phyloP scores from a whole-genome alignment of 2,888 invertebrate species.

The Tiliacea citrago region DNA sequence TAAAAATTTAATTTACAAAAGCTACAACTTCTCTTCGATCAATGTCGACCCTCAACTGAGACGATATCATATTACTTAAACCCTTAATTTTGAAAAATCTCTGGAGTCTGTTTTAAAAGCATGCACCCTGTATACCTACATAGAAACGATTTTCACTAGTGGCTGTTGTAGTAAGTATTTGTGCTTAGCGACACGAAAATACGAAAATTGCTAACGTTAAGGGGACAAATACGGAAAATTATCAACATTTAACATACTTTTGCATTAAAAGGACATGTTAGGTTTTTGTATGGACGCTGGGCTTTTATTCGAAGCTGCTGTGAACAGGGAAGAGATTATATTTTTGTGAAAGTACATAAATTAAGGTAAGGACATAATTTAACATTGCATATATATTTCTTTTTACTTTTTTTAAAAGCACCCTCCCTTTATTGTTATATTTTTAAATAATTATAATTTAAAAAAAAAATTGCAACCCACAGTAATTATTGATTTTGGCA shows the following conservation, averaged over 20 bases:
- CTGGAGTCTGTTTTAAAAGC: neutral
- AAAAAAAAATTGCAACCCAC: no score
- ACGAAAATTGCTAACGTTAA: neutral
- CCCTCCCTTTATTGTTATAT: no score
- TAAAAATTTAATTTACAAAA: neutral
- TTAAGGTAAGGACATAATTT: no score
- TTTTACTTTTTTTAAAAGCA: no score
- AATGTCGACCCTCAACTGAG: neutral
- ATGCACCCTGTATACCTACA: neutral
- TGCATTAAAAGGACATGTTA: no score
- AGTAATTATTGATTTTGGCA: no score
- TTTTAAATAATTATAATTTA: no score
- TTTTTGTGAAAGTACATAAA: no score
- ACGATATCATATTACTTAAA: neutral
- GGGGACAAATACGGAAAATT: neutral
- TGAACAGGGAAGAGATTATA: no score
- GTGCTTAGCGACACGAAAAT: constrained; percentile 2
- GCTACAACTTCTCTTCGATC: neutral
- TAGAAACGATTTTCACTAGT: constrained; percentile 4
- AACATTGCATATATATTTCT: no score
- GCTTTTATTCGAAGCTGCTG: no score
- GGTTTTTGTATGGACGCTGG: no score
- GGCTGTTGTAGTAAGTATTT: constrained; percentile 26
- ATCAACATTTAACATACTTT: neutral
- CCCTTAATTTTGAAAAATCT: neutral